A percentile compares a stretch with the other conserved stretches of the same genome.
Conservation (phyloP, 2,797 vertebrate species). For the Rachycentron canadum region DNA sequence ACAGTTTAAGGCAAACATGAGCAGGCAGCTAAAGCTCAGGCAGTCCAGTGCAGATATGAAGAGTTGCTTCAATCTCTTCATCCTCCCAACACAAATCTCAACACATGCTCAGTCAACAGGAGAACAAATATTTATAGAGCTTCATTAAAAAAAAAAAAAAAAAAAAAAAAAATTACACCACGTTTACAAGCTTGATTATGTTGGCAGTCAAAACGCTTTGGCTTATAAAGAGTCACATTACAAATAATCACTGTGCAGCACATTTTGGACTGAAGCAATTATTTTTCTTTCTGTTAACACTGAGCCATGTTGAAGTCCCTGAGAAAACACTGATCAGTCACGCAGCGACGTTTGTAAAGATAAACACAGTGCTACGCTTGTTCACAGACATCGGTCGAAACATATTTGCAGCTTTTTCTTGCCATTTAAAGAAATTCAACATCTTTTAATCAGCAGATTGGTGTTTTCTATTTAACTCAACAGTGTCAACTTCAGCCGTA, state of each 20-base stretch:
- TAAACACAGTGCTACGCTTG: constrained; percentile 24
- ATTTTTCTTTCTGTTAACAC: constrained; percentile 5
- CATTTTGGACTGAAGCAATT: neutral
- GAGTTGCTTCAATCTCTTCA: constrained; percentile 3
- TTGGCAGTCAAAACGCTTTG: constrained; percentile 9
- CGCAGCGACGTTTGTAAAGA: constrained; percentile 20
- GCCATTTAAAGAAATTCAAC: neutral
- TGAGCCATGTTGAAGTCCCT: constrained; percentile 57
- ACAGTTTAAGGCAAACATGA: constrained; percentile 67
- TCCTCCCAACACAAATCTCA: neutral
- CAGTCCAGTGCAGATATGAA: constrained; percentile 30
- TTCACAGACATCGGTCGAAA: constrained; percentile 5
- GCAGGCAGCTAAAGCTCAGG: constrained; percentile 56
- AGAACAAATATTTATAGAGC: constrained; percentile 11
- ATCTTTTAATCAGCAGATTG: neutral
- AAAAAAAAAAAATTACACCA: no score
- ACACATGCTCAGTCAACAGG: constrained; percentile 19
- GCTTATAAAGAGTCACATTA: constrained; percentile 1
- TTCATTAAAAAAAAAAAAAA: neutral
- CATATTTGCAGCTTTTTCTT: neutral
- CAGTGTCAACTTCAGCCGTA: neutral
- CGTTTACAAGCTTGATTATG: neutral
- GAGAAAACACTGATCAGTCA: constrained; percentile 68
- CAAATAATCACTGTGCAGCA: neutral
- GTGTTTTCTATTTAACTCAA: neutral